Evolutionary conservation across 2,888 invertebrate species (phyloP).

Genomic region (Slavum lentiscoides): DNA sequence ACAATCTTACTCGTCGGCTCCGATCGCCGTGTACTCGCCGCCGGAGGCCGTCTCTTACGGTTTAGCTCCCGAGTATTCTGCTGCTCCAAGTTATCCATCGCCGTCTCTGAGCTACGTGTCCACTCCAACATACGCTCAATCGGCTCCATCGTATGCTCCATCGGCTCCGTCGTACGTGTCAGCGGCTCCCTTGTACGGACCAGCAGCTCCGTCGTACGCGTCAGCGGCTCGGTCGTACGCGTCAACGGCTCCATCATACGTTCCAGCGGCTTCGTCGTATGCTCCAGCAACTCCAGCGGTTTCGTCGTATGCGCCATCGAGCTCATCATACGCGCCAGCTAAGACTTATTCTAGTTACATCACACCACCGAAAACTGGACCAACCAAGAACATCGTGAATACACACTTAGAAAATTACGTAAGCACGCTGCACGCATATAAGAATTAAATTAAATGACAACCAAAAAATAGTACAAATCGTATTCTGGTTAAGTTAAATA

Average conservation of each 20-base stretch:
- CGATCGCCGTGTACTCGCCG: slow-evolving; percentile 38
- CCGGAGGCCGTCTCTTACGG: slow-evolving; percentile 32
- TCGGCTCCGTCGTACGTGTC: slow-evolving; percentile 36
- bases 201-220: slow-evolving; percentile 14
- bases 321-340: slow-evolving; percentile 48
- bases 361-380: slow-evolving; percentile 41
- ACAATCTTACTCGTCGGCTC: slow-evolving; percentile 31
- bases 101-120: slow-evolving; percentile 20
- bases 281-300: slow-evolving; percentile 31
- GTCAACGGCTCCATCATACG: slow-evolving; percentile 37
- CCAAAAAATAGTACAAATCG: neutral
- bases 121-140: slow-evolving; percentile 37
- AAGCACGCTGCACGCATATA: slow-evolving; percentile 24
- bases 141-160: slow-evolving; percentile 3
- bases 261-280: slow-evolving; percentile 24
- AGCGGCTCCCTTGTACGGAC: slow-evolving; percentile 27
- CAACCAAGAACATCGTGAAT: slow-evolving; percentile 51
- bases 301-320: neutral
- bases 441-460: neutral
- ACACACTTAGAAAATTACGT: slow-evolving; percentile 54
- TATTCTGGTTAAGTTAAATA: neutral
- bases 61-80: slow-evolving; percentile 18
- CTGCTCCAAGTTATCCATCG: slow-evolving; percentile 43
- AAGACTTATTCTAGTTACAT: slow-evolving; percentile 46
- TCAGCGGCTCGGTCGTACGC: neutral